Evolutionary conservation across 2,113 vertebrate species (phyloP).

Genomic region (Heptranchias perlo): DNA sequence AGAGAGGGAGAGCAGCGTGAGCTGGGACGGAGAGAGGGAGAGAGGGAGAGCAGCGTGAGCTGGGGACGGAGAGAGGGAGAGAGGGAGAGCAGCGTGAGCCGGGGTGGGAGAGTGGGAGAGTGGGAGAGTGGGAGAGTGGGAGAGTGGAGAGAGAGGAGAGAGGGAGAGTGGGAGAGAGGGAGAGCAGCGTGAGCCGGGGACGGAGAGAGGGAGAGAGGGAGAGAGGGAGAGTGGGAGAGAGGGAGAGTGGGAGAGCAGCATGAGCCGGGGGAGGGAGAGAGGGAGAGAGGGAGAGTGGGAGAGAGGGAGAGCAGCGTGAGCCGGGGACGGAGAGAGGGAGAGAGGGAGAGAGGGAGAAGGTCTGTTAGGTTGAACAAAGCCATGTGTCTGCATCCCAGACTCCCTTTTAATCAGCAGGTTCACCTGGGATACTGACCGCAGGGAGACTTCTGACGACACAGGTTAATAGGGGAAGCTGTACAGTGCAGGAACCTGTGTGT

Average conservation of each 20-base stretch:
- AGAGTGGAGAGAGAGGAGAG: neutral
- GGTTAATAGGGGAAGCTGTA: too few species aligned
- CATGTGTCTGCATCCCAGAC: too few species aligned
- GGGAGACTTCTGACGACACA: too few species aligned
- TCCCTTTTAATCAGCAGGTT: too few species aligned
- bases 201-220: neutral
- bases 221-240: neutral
- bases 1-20: neutral
- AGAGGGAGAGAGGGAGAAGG: too few species aligned
- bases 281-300: too few species aligned
- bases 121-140: neutral
- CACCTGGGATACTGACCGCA: too few species aligned
- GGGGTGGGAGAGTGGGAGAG: neutral
- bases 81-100: neutral
- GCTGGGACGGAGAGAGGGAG: conserved; percentile 43
- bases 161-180: conserved; percentile 43
- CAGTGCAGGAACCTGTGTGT: too few species aligned
- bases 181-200: conserved; percentile 5
- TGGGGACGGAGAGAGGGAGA: conserved; percentile 3
- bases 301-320: neutral
- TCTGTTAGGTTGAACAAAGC: too few species aligned
- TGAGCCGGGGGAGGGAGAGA: too few species aligned
- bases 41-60: neutral
- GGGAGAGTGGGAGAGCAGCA: too few species aligned
- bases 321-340: neutral